These are phyloP conservation scores for Papilio gigon DNA, from an alignment of 2,888 invertebrate species.

Conservation along the genomic window DNA sequence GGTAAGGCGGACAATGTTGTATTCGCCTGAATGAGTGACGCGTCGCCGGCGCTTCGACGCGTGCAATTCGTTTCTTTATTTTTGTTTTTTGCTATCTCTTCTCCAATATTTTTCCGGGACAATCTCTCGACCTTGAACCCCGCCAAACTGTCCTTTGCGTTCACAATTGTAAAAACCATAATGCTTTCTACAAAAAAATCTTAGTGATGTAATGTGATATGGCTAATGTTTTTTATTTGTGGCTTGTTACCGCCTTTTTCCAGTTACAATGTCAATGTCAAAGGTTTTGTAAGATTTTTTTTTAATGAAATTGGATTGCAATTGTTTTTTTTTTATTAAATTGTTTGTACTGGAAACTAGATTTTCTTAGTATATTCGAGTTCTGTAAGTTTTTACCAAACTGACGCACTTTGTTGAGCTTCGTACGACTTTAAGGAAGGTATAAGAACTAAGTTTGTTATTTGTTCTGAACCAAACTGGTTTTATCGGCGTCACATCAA, in stretches of 20 bases:
- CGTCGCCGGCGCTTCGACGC: conserved; percentile 11
- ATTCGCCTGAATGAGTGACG: neutral
- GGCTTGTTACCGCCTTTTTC: conserved; percentile 10
- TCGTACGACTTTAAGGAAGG: neutral
- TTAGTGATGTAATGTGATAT: neutral
- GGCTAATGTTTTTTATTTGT: conserved; percentile 15
- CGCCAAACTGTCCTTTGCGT: conserved; percentile 20
- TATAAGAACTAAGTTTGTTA: neutral
- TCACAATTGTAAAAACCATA: conserved; percentile 11
- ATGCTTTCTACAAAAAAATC: conserved; percentile 1
- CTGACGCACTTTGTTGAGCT: neutral
- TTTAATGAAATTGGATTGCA: conserved; percentile 14
- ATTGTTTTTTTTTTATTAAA: neutral
- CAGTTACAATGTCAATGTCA: conserved; percentile 19
- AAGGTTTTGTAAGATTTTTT: conserved; percentile 17
- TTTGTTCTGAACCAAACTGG: neutral
- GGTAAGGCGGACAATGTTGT: neutral
- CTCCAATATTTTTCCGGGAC: conserved; percentile 26
- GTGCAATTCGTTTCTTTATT: conserved; percentile 9
- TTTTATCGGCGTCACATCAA: neutral
- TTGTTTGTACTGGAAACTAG: neutral
- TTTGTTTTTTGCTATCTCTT: conserved; percentile 21
- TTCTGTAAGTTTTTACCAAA: neutral
- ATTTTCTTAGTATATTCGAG: neutral
- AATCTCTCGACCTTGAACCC: conserved; percentile 42